Base-by-base conservation (phyloP, 1,140 invertebrate genomes). In the Telenomus remus region DNA sequence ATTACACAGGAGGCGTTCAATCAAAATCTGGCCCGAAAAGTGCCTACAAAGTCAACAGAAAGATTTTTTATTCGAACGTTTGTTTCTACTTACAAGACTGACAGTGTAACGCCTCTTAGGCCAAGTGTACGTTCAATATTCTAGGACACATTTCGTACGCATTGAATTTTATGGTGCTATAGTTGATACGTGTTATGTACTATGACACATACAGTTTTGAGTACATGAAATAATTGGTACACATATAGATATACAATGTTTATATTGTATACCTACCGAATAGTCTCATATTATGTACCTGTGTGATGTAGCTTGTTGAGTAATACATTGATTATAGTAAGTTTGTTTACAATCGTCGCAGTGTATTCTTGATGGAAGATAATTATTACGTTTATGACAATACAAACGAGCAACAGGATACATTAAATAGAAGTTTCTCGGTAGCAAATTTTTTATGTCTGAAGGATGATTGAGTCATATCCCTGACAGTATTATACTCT, bases 11-110 rank as follows among this genome's bases (percentile, higher is more conserved):
- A 50, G 11, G 50, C 48, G 42, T 61, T 57, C 68, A 81, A 86
- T 79, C 80, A 82, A 87, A 85, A 85, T 82, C 82, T 80, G 82
- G 80, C 84, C 81, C 84, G 83, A 82, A 68, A 78, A 79, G 75
- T 75, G 68, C 64, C 79, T 81, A 82, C 78, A 79, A 53, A 79
- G 72, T 77, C 74, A 79, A 79, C 72, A 80, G 71, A 79, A 81
- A 79, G 65, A 79, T 77, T 75, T 73, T 79, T 19, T 27, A 27
- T 73, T 78, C 74, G 84, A 85, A 83, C 61, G 73, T 87, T 82
- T 85, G 19, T 79, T 79, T 87, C 85, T 88, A 88, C 85, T 87
- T 88, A 88, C 86, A 85, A 87, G 87, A 87, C 78, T 86, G 86
- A 87, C 80, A 86, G 80, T 85, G 84, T 86, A 84, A 82, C 80